These are phyloP conservation scores for Anguilla rostrata DNA, from an alignment of 2,113 vertebrate species.

Conservation along the genomic window DNA sequence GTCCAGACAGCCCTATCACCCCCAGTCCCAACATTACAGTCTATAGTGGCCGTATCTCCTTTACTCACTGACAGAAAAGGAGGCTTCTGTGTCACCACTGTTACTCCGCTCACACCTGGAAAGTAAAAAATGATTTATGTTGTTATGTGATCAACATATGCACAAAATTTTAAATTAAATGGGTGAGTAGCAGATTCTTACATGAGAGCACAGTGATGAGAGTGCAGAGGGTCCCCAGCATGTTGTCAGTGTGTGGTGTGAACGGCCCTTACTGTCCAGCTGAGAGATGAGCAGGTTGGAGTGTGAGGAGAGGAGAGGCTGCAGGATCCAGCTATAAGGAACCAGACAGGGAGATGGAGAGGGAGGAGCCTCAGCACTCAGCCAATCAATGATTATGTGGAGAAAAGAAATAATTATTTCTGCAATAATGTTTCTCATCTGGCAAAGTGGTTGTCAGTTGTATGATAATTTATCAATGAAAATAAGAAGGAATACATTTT, in stretches of 20 bases:
- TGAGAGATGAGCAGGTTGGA: constrained; percentile 41
- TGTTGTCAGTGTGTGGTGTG: constrained; percentile 49
- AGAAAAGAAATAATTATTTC: too few relatives aligned
- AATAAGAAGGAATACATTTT: too few relatives aligned
- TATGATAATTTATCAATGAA: too few relatives aligned
- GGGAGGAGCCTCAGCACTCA: background rate
- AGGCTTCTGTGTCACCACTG: too few relatives aligned
- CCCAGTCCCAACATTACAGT: too few relatives aligned
- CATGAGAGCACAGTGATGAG: constrained; percentile 54
- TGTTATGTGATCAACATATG: rapidly evolving
- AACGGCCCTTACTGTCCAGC: constrained; percentile 37
- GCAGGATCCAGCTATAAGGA: constrained; percentile 24
- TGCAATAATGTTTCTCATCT: rapidly evolving
- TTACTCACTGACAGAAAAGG: too few relatives aligned
- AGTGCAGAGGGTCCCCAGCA: constrained; percentile 53
- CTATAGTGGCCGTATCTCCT: too few relatives aligned
- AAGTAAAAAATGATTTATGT: too few relatives aligned
- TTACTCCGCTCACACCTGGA: too few relatives aligned
- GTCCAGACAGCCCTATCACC: rapidly evolving
- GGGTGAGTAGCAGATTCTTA: too few relatives aligned
- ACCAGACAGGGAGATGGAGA: background rate
- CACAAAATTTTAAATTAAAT: too few relatives aligned
- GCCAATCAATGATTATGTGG: constrained; percentile 15
- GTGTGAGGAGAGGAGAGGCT: constrained; percentile 39
- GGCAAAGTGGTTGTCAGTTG: rapidly evolving